Percentiles rank a stretch among this genome's conserved stretches.
Evolutionary conservation across 2,797 vertebrate genomes (phyloP).

Genomic region (Masticophis lateralis): DNA sequence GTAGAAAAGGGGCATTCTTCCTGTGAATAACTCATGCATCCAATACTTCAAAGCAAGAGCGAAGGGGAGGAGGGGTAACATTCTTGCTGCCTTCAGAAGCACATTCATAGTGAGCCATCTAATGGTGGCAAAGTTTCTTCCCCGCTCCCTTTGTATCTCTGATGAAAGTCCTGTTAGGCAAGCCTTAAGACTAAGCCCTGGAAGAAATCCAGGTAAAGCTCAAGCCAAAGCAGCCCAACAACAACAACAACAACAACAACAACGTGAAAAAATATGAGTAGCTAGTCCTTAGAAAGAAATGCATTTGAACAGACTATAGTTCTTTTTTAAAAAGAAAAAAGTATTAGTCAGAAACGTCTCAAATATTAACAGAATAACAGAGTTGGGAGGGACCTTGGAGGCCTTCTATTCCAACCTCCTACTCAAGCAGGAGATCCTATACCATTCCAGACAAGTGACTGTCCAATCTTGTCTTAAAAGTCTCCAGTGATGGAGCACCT

Average conservation of each 20-base stretch:
- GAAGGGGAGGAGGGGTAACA: constrained; percentile 51
- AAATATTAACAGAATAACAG: neutral
- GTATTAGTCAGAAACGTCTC: constrained; percentile 17
- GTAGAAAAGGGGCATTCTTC: constrained; percentile 48
- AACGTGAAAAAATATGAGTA: neutral
- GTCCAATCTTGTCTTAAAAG: neutral
- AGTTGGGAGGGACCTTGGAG: neutral
- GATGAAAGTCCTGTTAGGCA: neutral
- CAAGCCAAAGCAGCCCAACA: neutral
- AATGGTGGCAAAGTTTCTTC: constrained; percentile 58
- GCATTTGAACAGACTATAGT: neutral
- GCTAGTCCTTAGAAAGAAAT: neutral
- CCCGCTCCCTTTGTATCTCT: neutral
- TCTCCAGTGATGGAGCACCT: neutral
- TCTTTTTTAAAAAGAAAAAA: neutral
- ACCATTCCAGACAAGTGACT: neutral
- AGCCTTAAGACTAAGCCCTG: neutral
- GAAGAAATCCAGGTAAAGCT: neutral
- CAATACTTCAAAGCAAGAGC: constrained; percentile 44
- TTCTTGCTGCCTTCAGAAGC: constrained; percentile 30
- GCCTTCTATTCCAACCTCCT: neutral
- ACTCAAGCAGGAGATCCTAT: too few species aligned
- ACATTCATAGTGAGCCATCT: constrained; percentile 77
- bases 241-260: neutral
- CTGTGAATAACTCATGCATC: constrained; percentile 57